Evolutionary conservation across 1,140 invertebrate genomes (phyloP), one percentile per base, ranked within the genome.

Genomic region (Coelopa frigida): DNA sequence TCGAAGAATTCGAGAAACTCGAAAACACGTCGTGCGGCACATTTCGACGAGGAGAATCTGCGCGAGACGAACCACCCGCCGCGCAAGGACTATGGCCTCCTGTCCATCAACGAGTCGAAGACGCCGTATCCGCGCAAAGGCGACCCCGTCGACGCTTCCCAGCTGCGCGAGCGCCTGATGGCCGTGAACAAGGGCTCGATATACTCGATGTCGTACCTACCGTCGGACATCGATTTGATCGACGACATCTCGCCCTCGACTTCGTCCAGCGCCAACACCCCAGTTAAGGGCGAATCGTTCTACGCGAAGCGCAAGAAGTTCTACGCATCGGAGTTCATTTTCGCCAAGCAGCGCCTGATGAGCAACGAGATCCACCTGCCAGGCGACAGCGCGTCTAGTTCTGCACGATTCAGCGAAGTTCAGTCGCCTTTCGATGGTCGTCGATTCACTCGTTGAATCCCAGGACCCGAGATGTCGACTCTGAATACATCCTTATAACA

Each of bases 101-200:
- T 97, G 89, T 98, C 97, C 75, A 93, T 97, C 36, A 89, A 94
- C 55, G 92, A 96, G 72, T 89, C 93, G 33, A 89, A 94, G 73
- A 98, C 95, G 7, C 95, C 94, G 2, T 98, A 83, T 64, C 40
- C 39, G n/a, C 26, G 44, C 4, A 21, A 39, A 15, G 26, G 6
- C 7, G 10, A 21, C 5, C 45, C 45, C 3, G 11, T 46, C 4
- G 37, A 31, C 8, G 23, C 45, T 2, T 11, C 39, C 31, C 15
- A 38, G 15, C 26, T 46, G 21, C 35, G 24, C 4, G 15, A 22
- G 33, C 35, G 45, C 24, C 23, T 46, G 4, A 14, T n/a, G n/a
- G n/a, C n/a, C n/a, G n/a, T n/a, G n/a, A n/a, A n/a, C n/a, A n/a
- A n/a, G n/a, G n/a, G n/a, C n/a, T n/a, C n/a, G n/a, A n/a, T n/a